These are phyloP conservation scores for Lapara coniferarum DNA, from an alignment of 2,888 invertebrate species.

Conservation along the genomic window DNA sequence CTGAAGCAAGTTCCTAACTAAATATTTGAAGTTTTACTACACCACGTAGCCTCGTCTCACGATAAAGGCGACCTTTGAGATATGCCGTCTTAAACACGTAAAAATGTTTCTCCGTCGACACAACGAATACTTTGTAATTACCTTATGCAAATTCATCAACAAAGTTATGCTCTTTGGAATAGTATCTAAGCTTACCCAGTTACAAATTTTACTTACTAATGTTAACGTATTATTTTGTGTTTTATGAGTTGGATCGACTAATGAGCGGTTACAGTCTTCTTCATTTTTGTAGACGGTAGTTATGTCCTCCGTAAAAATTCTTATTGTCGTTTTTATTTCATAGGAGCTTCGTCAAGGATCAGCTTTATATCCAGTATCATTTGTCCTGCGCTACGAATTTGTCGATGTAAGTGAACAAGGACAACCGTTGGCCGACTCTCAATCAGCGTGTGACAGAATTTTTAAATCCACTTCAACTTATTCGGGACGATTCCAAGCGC, in stretches of 20 bases:
- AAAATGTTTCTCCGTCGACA: slow-evolving; percentile 29
- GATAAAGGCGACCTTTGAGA: slow-evolving; percentile 50
- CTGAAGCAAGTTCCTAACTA: slow-evolving; percentile 76
- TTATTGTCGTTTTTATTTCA: slow-evolving; percentile 33
- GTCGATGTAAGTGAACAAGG: slow-evolving; percentile 89
- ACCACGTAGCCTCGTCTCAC: slow-evolving; percentile 50
- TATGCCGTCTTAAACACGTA: slow-evolving; percentile 34
- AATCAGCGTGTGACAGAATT: slow-evolving; percentile 86
- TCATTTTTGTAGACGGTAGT: neutral
- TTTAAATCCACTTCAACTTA: slow-evolving; percentile 82
- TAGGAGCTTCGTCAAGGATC: slow-evolving; percentile 89
- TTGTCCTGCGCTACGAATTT: slow-evolving; percentile 92
- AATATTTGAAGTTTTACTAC: slow-evolving; percentile 78
- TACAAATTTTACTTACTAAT: too few relatives aligned
- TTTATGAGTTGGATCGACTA: neutral
- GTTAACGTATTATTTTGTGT: neutral
- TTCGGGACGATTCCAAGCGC: slow-evolving; percentile 88
- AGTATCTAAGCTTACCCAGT: neutral
- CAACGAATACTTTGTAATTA: slow-evolving; percentile 22
- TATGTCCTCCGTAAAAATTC: neutral
- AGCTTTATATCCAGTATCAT: slow-evolving; percentile 89
- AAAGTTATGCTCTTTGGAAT: slow-evolving; percentile 9
- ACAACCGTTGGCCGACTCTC: slow-evolving; percentile 81
- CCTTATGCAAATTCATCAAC: slow-evolving; percentile 21
- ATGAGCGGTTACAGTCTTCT: neutral